phyloP scores from a whole-genome alignment of 1,140 invertebrate genomes.

The Camponotus pennsylvanicus region DNA sequence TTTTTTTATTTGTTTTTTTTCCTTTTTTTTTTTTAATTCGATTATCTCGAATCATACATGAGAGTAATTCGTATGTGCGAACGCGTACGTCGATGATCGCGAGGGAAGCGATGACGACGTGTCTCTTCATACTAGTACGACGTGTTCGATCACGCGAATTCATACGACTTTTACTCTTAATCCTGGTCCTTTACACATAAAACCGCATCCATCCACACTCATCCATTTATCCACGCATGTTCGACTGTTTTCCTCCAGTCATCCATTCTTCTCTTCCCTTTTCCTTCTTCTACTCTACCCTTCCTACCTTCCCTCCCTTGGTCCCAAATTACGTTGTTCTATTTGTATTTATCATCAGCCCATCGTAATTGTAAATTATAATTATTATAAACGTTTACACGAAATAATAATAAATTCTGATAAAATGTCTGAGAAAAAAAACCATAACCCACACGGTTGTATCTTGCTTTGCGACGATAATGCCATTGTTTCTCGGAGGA shows the following conservation, averaged over 20 bases:
- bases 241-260: background rate
- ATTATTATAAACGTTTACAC: constrained; percentile 87
- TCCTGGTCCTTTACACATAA: background rate
- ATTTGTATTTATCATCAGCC: constrained; percentile 86
- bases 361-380: constrained; percentile 87
- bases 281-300: background rate
- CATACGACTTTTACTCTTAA: background rate
- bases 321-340: constrained; percentile 80
- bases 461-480: constrained; percentile 63
- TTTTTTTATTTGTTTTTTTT: background rate
- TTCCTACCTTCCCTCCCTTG: constrained; percentile 15
- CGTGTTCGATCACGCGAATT: constrained; percentile 6
- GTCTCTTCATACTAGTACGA: constrained; percentile 32
- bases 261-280: constrained; percentile 2
- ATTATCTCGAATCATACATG: background rate
- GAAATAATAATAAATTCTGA: constrained; percentile 87
- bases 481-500: constrained; percentile 5
- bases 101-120: constrained; percentile 7
- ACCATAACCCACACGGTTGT: constrained; percentile 69
- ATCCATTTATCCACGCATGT: background rate
- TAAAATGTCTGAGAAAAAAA: constrained; percentile 85
- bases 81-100: background rate
- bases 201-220: background rate
- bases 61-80: background rate
- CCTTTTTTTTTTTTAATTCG: background rate